Evolutionary conservation across 1,140 invertebrate genomes (phyloP).

Genomic region (Drosophila serrata): DNA sequence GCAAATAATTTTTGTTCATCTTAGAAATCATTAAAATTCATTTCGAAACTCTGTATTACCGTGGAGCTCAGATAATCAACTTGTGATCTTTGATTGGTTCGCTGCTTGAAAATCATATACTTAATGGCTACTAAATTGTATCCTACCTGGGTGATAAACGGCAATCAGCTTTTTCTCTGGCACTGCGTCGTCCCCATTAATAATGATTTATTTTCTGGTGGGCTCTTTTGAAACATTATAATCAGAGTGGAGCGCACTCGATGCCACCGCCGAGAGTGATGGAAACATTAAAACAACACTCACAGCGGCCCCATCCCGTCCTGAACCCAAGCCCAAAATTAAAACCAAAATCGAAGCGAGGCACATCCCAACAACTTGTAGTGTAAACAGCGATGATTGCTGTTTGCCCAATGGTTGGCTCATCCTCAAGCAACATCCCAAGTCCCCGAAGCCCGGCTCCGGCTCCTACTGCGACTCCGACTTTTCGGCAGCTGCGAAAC

Average conservation of each 20-base stretch:
- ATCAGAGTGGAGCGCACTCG: constrained; percentile 53
- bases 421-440: constrained; percentile 39
- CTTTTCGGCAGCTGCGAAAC: constrained; percentile 57
- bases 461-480: neutral
- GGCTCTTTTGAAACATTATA: constrained; percentile 49
- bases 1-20: neutral
- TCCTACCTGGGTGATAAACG: constrained; percentile 4
- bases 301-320: constrained; percentile 7
- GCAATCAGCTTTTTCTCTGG: neutral
- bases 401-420: constrained; percentile 54
- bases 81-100: constrained; percentile 5
- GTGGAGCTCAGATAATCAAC: neutral
- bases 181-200: constrained; percentile 23
- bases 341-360: constrained; percentile 3
- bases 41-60: neutral
- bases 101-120: neutral
- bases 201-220: constrained; percentile 46
- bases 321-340: constrained; percentile 9
- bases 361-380: constrained; percentile 17
- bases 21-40: neutral
- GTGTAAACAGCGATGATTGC: constrained; percentile 24
- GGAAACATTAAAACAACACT: constrained; percentile 38
- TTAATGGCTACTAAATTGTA: neutral
- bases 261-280: constrained; percentile 26
- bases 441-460: constrained; percentile 4